Percentiles rank a stretch among this genome's conserved stretches.
phyloP scores from a whole-genome alignment of 2,113 vertebrate species.

The Megaceryle maxima region DNA sequence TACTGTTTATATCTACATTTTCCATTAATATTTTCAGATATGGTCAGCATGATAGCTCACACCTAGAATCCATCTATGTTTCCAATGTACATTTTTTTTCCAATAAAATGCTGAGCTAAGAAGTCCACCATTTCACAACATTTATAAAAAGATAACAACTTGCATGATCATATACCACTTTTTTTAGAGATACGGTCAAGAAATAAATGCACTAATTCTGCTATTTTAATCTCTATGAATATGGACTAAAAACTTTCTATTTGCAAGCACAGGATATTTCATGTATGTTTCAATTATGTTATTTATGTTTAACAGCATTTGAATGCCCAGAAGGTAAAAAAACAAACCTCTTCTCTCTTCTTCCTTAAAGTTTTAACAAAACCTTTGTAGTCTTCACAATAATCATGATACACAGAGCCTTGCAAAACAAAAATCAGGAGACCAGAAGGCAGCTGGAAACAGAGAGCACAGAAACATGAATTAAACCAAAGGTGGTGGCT shows the following conservation, averaged over 20 bases:
- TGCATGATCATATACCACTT: neutral
- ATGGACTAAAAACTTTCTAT: neutral
- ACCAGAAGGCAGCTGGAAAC: conserved; percentile 36
- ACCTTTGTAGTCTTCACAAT: conserved; percentile 19
- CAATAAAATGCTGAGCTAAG: neutral
- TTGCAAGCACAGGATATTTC: neutral
- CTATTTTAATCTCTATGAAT: neutral
- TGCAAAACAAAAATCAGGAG: conserved; percentile 20
- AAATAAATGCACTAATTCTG: neutral
- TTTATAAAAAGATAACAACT: neutral
- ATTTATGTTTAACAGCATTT: neutral
- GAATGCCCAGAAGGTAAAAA: neutral
- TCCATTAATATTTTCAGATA: neutral
- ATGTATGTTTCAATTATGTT: neutral
- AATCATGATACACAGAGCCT: conserved; percentile 14
- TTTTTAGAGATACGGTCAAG: neutral
- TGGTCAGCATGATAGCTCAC: neutral
- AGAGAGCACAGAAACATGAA: conserved; percentile 27
- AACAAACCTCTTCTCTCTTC: neutral
- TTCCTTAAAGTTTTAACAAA: conserved; percentile 29
- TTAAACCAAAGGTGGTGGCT: conserved; percentile 28
- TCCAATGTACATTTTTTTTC: neutral
- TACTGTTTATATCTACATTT: neutral
- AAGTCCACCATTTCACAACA: neutral
- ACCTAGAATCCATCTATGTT: neutral